Conservation (phyloP, 2,113 vertebrate genomes). For the Clarias macrocephalus region DNA sequence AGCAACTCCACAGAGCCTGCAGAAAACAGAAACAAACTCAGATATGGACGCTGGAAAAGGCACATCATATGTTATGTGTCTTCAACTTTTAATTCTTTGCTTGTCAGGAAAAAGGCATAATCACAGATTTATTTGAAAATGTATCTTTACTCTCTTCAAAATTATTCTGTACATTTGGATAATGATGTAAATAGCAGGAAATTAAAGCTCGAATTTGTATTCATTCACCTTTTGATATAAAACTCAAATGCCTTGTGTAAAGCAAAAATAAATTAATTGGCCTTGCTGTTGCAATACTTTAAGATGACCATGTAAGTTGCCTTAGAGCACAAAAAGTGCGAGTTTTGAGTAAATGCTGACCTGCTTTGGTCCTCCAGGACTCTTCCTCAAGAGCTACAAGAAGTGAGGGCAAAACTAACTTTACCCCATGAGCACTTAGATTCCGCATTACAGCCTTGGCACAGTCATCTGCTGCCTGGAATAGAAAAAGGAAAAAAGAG, state of each 20-base stretch:
- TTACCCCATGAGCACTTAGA: slow-evolving; percentile 95
- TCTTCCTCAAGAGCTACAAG: slow-evolving; percentile 94
- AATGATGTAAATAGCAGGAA: neutral
- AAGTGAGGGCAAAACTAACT: slow-evolving; percentile 93
- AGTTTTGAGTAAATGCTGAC: slow-evolving; percentile 62
- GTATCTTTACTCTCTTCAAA: neutral
- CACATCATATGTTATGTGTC: neutral
- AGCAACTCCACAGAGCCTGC: slow-evolving; percentile 94
- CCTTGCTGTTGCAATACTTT: neutral
- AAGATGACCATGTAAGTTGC: neutral
- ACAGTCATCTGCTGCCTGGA: slow-evolving; percentile 95
- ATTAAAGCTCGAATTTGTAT: neutral
- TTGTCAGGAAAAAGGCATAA: neutral
- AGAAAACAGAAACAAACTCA: neutral
- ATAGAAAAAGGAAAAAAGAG: neutral
- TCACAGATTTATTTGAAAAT: neutral
- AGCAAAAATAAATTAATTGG: neutral
- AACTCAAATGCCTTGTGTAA: neutral
- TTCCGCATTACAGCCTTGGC: slow-evolving; percentile 99
- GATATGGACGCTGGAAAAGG: neutral
- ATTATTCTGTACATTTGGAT: too few species aligned
- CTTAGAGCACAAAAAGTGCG: neutral
- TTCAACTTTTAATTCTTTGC: neutral
- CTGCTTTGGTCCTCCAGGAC: slow-evolving; percentile 98
- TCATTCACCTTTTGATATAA: neutral